These are phyloP conservation scores for Conus betulinus DNA, from an alignment of 1,140 invertebrate species.

Conservation along the genomic window DNA sequence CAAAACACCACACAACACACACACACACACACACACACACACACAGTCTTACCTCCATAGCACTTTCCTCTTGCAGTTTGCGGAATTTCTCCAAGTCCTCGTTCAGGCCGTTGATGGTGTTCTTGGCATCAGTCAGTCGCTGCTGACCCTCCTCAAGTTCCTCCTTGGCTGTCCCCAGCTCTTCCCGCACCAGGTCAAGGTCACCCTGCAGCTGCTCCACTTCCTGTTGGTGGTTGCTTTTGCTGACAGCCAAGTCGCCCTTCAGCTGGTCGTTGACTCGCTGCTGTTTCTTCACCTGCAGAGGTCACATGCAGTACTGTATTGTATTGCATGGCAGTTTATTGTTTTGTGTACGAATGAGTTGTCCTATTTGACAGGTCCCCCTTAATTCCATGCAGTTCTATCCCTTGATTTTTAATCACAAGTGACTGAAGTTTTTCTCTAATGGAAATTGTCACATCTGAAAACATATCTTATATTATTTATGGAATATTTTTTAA, in stretches of 20 bases:
- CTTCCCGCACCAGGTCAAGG: slow-evolving; percentile 57
- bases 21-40: not conserved
- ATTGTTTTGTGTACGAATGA: too few relatives aligned
- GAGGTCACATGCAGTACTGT: not conserved
- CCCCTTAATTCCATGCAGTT: too few relatives aligned
- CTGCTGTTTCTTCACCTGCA: slow-evolving; percentile 70
- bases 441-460: too few relatives aligned
- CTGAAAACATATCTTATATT: too few relatives aligned
- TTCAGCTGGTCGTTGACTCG: slow-evolving; percentile 71
- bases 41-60: slow-evolving; percentile 55
- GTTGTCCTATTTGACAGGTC: too few relatives aligned
- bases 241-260: slow-evolving; percentile 63
- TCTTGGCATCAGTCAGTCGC: slow-evolving; percentile 56
- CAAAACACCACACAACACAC: not conserved
- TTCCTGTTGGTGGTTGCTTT: slow-evolving; percentile 66
- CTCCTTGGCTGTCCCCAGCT: slow-evolving; percentile 51
- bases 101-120: slow-evolving; percentile 58
- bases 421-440: too few relatives aligned
- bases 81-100: slow-evolving; percentile 65
- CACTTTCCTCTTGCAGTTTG: slow-evolving; percentile 61
- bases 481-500: too few relatives aligned
- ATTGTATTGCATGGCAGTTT: not conserved
- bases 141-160: slow-evolving; percentile 61
- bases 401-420: too few relatives aligned
- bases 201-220: slow-evolving; percentile 66